Percentiles rank a stretch among this genome's conserved stretches.
These are phyloP conservation scores for Gymnoscopelus braueri DNA, from an alignment of 2,797 vertebrate species.

Conservation along the genomic window DNA sequence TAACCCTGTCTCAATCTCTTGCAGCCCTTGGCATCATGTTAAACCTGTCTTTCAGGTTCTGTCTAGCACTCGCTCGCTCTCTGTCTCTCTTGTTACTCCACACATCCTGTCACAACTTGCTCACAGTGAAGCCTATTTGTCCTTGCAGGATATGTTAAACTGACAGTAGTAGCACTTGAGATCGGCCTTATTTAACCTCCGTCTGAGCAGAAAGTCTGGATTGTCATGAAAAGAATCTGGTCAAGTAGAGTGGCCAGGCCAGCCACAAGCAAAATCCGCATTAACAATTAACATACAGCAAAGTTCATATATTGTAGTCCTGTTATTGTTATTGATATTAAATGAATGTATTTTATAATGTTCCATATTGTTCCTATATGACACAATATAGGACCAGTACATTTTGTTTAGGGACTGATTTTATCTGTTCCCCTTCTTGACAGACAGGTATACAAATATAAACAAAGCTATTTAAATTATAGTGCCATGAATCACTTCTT, in stretches of 20 bases:
- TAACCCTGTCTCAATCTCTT: not conserved
- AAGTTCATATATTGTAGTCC: too few relatives aligned
- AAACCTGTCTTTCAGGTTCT: constrained; percentile 64
- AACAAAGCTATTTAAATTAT: not conserved
- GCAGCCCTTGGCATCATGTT: constrained; percentile 21
- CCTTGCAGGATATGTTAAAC: not conserved
- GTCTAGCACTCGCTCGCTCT: not conserved
- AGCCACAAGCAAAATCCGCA: too few relatives aligned
- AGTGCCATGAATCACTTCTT: not conserved
- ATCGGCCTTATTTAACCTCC: not conserved
- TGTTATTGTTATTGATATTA: too few relatives aligned
- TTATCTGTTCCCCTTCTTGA: not conserved
- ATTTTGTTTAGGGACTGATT: not conserved
- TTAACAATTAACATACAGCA: too few relatives aligned
- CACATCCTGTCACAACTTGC: constrained; percentile 25
- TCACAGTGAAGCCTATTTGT: not conserved
- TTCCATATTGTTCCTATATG: not conserved
- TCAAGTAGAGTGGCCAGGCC: too few relatives aligned
- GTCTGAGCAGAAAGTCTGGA: too few relatives aligned
- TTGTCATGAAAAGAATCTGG: too few relatives aligned
- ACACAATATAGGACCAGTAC: not conserved
- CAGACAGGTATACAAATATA: not conserved
- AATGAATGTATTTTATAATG: too few relatives aligned
- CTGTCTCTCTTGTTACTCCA: not conserved
- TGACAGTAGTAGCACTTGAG: not conserved